Base-by-base conservation (phyloP, 2,797 vertebrate species). In the Oceanodroma leucorhoa region DNA sequence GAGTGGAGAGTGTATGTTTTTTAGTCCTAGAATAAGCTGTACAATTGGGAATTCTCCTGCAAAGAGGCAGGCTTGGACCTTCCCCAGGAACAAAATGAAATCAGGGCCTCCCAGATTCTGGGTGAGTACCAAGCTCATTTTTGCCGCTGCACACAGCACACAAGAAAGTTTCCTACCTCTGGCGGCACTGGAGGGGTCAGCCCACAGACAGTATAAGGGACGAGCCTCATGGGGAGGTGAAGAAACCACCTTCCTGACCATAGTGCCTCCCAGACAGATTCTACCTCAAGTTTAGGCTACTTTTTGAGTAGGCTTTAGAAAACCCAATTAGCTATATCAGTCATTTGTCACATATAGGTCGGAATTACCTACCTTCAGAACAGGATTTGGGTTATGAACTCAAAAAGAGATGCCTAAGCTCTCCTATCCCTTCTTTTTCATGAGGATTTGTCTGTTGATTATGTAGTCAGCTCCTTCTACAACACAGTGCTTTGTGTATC, bases 171-270 rank as follows among this genome's bases (percentile, higher is more conserved):
- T 66, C 30, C 30, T 34, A 0, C 40, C 6, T 46, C 24, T 75
- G 36, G 14, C 8, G 5, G 2, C 15, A 22, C 27, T n/a, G 38
- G 64, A 77, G 6, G 13, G 5, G 14, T 18, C 29, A 60, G 15
- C 4, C n/a, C 41, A 87, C 6, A 0, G 5, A 14, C 1, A 2
- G 13, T 4, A 1, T 38, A 64, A 83, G 16, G 26, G 8, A 24
- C 5, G 2, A 55, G 6, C 11, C 58, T 76, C 41, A 60, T 43
- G 15, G 18, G 43, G 43, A 43, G 43, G 9, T 61, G 32, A 6
- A 15, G 14, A 53, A 48, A 48, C 4, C 40, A 16, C 20, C 12
- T 64, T 84, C 34, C 27, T 60, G 19, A 51, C 24, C 7, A 8
- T 4, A 34, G 7, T 30, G 32, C 7, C 38, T 61, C 21, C 38